Conservation (phyloP, 1,140 invertebrate species). For the Hestina assimilis region DNA sequence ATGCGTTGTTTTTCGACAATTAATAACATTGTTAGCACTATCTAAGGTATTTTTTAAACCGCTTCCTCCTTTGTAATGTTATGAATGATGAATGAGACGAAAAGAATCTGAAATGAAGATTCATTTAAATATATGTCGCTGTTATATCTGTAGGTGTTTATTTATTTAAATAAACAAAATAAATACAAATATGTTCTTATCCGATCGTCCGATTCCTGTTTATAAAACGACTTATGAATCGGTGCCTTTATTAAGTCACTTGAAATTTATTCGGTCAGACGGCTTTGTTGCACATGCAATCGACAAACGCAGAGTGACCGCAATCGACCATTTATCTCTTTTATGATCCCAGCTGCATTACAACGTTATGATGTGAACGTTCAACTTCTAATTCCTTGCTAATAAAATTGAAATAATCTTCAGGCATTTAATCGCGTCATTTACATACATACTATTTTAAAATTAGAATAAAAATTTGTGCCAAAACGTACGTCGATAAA, state of each 20-base stretch:
- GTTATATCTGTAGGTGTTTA: no score
- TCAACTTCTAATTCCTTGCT: not conserved
- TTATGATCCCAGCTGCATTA: constrained; percentile 8
- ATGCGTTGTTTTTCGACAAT: constrained; percentile 6
- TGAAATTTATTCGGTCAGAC: constrained; percentile 24
- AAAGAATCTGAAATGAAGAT: not conserved
- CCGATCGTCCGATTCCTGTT: constrained; percentile 2
- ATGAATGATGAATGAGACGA: not conserved
- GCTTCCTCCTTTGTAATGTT: not conserved
- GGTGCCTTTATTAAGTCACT: constrained; percentile 23
- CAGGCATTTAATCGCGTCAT: constrained; percentile 4
- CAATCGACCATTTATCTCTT: constrained; percentile 35
- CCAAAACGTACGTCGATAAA: constrained; percentile 42
- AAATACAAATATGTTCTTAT: not conserved
- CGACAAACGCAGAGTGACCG: constrained; percentile 39
- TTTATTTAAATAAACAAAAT: not conserved
- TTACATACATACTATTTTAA: constrained; percentile 45
- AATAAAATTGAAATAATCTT: not conserved
- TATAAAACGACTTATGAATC: constrained; percentile 19
- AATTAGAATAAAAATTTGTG: constrained; percentile 45
- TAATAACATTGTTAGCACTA: not conserved
- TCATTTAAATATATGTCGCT: not conserved
- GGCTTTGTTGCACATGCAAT: constrained; percentile 23
- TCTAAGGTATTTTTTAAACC: not conserved
- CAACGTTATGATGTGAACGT: not conserved